Conservation (phyloP, 2,888 invertebrate genomes). For the Neoscelio sp. region DNA sequence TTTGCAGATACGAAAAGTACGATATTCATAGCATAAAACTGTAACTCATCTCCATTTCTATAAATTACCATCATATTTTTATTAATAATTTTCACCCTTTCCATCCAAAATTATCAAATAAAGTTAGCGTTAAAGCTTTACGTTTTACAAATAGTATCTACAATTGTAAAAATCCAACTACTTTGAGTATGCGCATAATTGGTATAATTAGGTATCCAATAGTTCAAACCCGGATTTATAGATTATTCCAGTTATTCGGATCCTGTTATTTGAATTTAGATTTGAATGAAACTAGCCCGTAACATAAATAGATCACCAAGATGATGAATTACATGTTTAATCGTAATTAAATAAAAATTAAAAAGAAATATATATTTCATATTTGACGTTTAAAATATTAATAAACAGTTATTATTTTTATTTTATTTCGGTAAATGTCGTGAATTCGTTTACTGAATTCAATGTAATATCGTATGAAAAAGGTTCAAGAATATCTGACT, state of each 20-base stretch:
- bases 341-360: neutral
- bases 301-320: slow-evolving; percentile 2
- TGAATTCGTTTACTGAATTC: neutral
- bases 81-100: neutral
- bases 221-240: slow-evolving; percentile 9
- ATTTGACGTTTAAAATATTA: no score
- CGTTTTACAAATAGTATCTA: neutral
- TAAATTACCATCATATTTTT: neutral
- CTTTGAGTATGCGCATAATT: slow-evolving; percentile 16
- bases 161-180: slow-evolving; percentile 3
- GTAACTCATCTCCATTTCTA: no score
- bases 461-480: no score
- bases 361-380: no score
- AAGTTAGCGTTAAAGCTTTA: no score
- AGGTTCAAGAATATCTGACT: no score
- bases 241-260: slow-evolving; percentile 33
- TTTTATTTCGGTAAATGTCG: no score
- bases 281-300: slow-evolving; percentile 6
- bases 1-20: no score
- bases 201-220: slow-evolving; percentile 36
- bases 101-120: no score
- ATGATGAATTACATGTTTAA: slow-evolving; percentile 3
- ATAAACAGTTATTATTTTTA: no score
- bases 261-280: slow-evolving; percentile 24
- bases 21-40: no score